A percentile compares a stretch with the other conserved stretches of the same genome.
These are phyloP conservation scores for Probaryconus sp. DNA, from an alignment of 1,140 invertebrate species.

Conservation along the genomic window DNA sequence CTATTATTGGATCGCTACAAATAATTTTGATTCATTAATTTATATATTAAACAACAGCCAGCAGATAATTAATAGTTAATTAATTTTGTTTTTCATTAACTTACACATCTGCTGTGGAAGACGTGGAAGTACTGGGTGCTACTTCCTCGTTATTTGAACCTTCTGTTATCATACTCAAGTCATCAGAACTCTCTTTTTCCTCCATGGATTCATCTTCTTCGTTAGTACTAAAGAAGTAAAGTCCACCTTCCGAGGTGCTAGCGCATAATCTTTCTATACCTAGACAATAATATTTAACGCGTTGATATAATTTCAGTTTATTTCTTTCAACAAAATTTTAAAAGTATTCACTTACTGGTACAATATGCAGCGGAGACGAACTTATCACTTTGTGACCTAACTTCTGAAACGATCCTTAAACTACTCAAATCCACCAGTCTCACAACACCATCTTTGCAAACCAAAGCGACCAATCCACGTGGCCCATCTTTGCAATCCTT, in stretches of 20 bases:
- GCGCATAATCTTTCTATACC: constrained; percentile 89
- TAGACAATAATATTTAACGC: constrained; percentile 36
- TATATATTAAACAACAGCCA: too few species aligned
- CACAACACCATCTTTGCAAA: constrained; percentile 84
- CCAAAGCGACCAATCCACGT: constrained; percentile 77
- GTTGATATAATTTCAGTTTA: constrained; percentile 1
- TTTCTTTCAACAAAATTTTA: background rate
- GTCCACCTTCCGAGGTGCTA: constrained; percentile 86
- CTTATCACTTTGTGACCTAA: constrained; percentile 82
- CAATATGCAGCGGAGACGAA: constrained; percentile 88
- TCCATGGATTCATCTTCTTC: constrained; percentile 84
- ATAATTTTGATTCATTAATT: too few species aligned
- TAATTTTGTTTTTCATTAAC: constrained; percentile 34
- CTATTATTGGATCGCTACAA: constrained; percentile 77
- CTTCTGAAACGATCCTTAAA: constrained; percentile 82
- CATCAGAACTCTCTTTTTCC: constrained; percentile 84
- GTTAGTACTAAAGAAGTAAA: constrained; percentile 89
- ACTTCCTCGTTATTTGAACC: constrained; percentile 56
- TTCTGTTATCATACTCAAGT: constrained; percentile 77
- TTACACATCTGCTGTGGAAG: constrained; percentile 67
- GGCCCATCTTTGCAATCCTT: constrained; percentile 46
- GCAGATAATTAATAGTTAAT: background rate
- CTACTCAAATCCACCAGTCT: constrained; percentile 83
- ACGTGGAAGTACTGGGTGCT: constrained; percentile 72
- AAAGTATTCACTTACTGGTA: constrained; percentile 79